Evolutionary conservation across 2,113 vertebrate genomes (phyloP).

Genomic region (Nymphicus hollandicus): DNA sequence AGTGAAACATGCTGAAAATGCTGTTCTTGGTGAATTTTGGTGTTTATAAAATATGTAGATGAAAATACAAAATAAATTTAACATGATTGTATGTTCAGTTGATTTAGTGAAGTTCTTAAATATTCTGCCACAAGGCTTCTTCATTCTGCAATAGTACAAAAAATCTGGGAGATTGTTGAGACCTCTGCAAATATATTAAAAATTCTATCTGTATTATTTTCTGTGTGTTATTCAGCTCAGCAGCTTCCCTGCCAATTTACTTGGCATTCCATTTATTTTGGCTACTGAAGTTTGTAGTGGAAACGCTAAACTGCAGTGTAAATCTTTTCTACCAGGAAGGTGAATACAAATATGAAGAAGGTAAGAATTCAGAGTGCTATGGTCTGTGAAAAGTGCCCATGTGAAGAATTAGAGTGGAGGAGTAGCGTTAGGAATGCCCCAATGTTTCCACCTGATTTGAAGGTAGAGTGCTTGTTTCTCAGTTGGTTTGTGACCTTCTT

Average conservation of each 20-base stretch:
- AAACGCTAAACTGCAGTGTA: background rate
- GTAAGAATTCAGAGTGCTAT: background rate
- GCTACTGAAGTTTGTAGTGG: background rate
- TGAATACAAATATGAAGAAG: background rate
- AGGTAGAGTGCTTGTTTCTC: background rate
- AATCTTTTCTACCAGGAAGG: background rate
- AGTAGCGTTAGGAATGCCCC: background rate
- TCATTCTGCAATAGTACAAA: background rate
- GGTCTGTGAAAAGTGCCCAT: background rate
- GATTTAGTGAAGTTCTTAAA: background rate
- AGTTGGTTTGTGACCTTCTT: background rate
- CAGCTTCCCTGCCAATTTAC: background rate
- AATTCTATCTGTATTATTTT: background rate
- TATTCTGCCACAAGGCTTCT: background rate
- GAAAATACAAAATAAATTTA: background rate
- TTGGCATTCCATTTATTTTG: background rate
- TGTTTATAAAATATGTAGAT: background rate
- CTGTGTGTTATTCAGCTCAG: background rate
- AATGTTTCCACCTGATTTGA: background rate
- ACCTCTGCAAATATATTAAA: background rate
- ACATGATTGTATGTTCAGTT: background rate
- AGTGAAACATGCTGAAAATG: background rate
- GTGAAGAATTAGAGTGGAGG: background rate
- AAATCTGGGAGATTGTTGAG: background rate
- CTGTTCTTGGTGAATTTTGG: background rate